Base-by-base conservation (phyloP, 2,888 invertebrate genomes). In the Patella caerulea region DNA sequence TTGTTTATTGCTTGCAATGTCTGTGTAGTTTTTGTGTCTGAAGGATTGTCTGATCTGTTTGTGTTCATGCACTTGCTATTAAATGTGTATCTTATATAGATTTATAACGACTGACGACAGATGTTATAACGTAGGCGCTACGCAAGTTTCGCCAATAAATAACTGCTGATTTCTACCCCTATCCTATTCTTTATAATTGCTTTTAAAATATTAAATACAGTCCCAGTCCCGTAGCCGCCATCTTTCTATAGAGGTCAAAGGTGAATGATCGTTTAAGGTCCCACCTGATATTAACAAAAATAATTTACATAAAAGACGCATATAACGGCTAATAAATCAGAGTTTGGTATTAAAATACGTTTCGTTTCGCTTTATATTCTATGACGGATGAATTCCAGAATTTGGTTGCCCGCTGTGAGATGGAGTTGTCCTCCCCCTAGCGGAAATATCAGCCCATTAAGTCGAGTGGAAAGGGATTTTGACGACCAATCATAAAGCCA, bases 301-400 rank as follows among this genome's bases (percentile, higher is more conserved):
- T 65, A 65, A 65, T 65, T 65, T 65, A 65, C 65, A 65, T 65
- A 65, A 65, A 65, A 65, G 65, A 65, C 65, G 65, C 65, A 65
- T 65, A 65, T 65, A 65, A 65, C 65, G 65, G 65, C 65, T 65
- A 65, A 65, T 65, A 65, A 65, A 65, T 65, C 65, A 65, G 24
- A 65, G 65, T 24, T 24, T 65, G 65, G 65, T 65, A 65, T 65
- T 65, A 65, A 65, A 65, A 65, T 65, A 24, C 65, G 14, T 65
- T 65, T 65, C 65, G 65, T 65, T 19, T 65, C 65, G 65, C 65
- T 65, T 65, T 65, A 65, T 65, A 65, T 24, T 24, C 65, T 65
- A 65, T 65, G 24, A 65, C 19, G 65, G 65, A 65, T 65, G 65
- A 65, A 24, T 65, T 65, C 65, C 65, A 65, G 65, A 65, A 65